A percentile compares a stretch with the other conserved stretches of the same genome.
Conservation (phyloP, 2,888 invertebrate genomes). For the Cryptocheilus praepositus region DNA sequence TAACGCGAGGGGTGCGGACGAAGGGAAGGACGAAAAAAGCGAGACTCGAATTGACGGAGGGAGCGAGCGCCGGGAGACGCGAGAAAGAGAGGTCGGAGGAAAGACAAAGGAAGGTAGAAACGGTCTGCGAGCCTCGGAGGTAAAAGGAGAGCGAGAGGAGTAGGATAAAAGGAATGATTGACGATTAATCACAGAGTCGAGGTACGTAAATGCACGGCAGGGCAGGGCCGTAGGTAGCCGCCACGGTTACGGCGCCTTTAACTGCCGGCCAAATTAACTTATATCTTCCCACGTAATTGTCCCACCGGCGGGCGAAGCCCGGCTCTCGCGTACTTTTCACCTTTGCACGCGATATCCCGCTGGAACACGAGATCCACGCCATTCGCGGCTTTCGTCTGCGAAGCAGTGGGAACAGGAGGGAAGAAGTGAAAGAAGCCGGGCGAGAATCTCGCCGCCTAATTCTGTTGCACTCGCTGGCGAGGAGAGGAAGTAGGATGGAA, state of each 20-base stretch:
- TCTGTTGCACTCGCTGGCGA: too few species aligned
- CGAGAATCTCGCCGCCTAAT: too few species aligned
- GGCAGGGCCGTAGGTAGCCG: constrained; percentile 2
- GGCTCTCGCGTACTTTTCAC: constrained; percentile 23
- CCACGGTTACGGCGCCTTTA: constrained; percentile 24
- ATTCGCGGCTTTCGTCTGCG: too few species aligned
- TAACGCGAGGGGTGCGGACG: constrained; percentile 2
- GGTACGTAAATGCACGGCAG: too few species aligned
- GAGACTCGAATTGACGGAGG: background rate
- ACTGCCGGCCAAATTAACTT: constrained; percentile 45
- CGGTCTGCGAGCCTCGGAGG: background rate
- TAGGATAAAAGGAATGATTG: background rate
- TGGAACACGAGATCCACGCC: constrained; percentile 1
- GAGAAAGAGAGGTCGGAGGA: constrained; percentile 8
- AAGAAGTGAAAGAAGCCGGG: too few species aligned
- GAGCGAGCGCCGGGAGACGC: background rate
- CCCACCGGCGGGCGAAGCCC: constrained; percentile 1
- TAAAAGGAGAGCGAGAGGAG: constrained; percentile 1
- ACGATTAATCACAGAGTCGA: too few species aligned
- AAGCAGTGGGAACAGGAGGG: too few species aligned
- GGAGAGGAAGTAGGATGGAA: too few species aligned
- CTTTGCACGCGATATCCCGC: constrained; percentile 39
- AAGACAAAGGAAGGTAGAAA: constrained; percentile 13
- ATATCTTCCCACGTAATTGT: constrained; percentile 42
- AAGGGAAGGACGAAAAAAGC: background rate